Evolutionary conservation across 1,140 invertebrate species (phyloP).

Genomic region (Drosophila sproati): DNA sequence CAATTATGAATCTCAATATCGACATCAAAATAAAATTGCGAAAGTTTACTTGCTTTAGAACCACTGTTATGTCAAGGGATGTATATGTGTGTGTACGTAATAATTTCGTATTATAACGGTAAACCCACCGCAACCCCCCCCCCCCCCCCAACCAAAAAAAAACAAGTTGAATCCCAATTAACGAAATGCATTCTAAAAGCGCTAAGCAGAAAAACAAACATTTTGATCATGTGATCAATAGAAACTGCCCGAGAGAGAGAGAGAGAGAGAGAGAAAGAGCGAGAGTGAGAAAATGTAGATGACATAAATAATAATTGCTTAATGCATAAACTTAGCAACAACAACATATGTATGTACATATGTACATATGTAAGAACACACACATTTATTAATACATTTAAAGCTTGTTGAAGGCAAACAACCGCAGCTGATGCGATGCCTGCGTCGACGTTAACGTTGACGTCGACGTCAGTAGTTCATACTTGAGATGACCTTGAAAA

Average conservation of each 20-base stretch:
- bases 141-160: background rate
- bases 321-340: slow-evolving; percentile 1
- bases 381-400: background rate
- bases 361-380: too few relatives aligned
- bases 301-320: slow-evolving; percentile 1
- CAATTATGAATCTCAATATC: too few relatives aligned
- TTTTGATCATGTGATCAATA: slow-evolving; percentile 6
- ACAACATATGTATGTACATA: too few relatives aligned
- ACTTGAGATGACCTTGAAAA: slow-evolving; percentile 80
- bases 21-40: too few relatives aligned
- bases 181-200: background rate
- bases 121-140: too few relatives aligned
- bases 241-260: too few relatives aligned
- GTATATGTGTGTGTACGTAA: too few relatives aligned
- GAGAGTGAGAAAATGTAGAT: background rate
- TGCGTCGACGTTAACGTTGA: slow-evolving; percentile 18
- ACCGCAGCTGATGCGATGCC: slow-evolving; percentile 2
- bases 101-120: too few relatives aligned
- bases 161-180: slow-evolving; percentile 8
- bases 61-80: too few relatives aligned
- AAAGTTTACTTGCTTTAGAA: too few relatives aligned
- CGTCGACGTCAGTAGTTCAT: slow-evolving; percentile 58
- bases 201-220: slow-evolving; percentile 9
- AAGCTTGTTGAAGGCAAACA: slow-evolving; percentile 1
- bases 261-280: too few relatives aligned